Evolutionary conservation across 2,888 invertebrate species (phyloP).

Genomic region (Frankliniella intonsa): DNA sequence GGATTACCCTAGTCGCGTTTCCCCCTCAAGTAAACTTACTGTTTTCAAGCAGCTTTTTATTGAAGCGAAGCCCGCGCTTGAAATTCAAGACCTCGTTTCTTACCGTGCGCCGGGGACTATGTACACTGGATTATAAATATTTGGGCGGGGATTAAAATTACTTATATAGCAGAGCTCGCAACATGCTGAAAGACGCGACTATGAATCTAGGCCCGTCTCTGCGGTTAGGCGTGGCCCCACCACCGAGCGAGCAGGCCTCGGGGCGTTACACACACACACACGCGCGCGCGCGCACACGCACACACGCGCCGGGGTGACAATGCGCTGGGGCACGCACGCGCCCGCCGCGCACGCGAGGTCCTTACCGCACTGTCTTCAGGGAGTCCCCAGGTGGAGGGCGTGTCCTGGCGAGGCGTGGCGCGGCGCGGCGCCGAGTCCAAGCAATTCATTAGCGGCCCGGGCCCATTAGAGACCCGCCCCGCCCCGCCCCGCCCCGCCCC

Average conservation of each 20-base stretch:
- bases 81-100: too few relatives aligned
- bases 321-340: background rate
- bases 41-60: too few relatives aligned
- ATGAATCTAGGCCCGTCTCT: background rate
- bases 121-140: too few relatives aligned
- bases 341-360: background rate
- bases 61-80: too few relatives aligned
- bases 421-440: background rate
- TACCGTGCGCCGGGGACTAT: too few relatives aligned
- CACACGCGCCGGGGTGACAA: background rate
- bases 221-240: background rate
- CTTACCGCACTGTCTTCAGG: conserved; percentile 24
- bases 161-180: too few relatives aligned
- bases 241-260: too few relatives aligned
- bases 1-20: too few relatives aligned
- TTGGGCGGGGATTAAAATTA: too few relatives aligned
- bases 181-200: background rate
- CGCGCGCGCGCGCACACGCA: too few relatives aligned
- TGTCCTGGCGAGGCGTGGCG: background rate
- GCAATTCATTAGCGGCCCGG: conserved; percentile 5
- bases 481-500: background rate
- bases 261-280: too few relatives aligned
- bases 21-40: too few relatives aligned
- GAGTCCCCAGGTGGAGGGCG: background rate
- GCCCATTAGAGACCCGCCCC: background rate